Evolutionary conservation across 1,140 invertebrate species (phyloP).

Genomic region (Bradysia coprophila): DNA sequence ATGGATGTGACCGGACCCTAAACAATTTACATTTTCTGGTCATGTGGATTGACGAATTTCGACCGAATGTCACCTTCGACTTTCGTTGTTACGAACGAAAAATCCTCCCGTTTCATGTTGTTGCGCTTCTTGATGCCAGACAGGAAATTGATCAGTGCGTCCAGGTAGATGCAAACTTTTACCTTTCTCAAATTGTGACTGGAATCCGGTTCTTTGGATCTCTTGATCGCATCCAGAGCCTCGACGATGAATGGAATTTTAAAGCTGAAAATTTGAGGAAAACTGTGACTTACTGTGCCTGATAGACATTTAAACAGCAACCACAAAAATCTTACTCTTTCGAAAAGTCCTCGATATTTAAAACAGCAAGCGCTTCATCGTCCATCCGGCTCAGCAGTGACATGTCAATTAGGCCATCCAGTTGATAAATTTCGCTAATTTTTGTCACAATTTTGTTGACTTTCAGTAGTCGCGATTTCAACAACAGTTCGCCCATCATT

Average conservation of each 20-base stretch:
- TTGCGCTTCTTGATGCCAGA: neutral
- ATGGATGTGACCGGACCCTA: no score
- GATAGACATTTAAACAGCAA: neutral
- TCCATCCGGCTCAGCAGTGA: neutral
- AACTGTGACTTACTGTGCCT: no score
- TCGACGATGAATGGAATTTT: no score
- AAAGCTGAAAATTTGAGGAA: no score
- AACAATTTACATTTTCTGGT: neutral
- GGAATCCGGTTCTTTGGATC: neutral
- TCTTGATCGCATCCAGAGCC: no score
- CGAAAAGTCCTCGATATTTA: neutral
- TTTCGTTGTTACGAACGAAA: neutral
- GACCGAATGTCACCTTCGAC: neutral
- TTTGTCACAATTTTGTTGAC: neutral
- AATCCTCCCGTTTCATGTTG: neutral
- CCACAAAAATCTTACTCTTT: neutral
- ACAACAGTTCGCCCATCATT: neutral
- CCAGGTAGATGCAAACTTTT: neutral
- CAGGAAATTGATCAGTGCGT: neutral
- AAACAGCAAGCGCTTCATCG: neutral
- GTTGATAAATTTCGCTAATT: neutral
- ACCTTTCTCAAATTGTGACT: neutral
- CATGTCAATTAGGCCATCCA: neutral
- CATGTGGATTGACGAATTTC: neutral
- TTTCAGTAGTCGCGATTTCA: neutral